Base-by-base conservation (phyloP, 2,888 invertebrate genomes). In the Nesidiocoris tenuis region DNA sequence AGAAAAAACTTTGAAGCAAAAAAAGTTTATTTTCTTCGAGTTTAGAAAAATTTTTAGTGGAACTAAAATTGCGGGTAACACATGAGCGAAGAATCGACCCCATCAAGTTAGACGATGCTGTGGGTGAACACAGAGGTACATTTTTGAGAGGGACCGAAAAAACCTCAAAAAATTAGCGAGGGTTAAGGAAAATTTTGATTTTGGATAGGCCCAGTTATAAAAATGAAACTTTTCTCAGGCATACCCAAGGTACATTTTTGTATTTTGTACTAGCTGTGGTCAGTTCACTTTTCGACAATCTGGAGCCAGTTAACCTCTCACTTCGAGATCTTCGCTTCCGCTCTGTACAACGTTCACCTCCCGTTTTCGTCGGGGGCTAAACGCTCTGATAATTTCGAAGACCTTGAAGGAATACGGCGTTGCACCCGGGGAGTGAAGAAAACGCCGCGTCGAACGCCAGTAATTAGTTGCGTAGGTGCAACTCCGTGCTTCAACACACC, bases 351-450 rank as follows among this genome's bases (percentile, higher is more conserved):
- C 39, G 12, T 39, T 39, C 39, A 39, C 39, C 39, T 39, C 3
- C 3, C 39, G 39, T 39, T 39, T 39, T 39, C 39, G 39, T 39
- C 3, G 39, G 39, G 12, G 39, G 39, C 39, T 39, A 67, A 67
- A 67, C 67, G 67, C 67, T 67, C 67, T 67, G 56, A 67, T 67
- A 67, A 67, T 67, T 67, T 22, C 17, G 54, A 21, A 56, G 67
- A 56, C 67, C 67, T 67, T 67, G 67, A 67, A 56, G 65, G 65
- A 54, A 65, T 54, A 21, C 17, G 65, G 65, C 19, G n/a, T n/a
- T n/a, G 39, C 21, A 23, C 25, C 65, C 25, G 39, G 39, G n/a
- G n/a, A n/a, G n/a, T 39, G 39, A 7, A 65, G 65, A 39, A 65
- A 65, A 65, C 12, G 24, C 25, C 12, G 1, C 39, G 24, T 5